These are phyloP conservation scores for Radopholus similis DNA, from an alignment of 1,140 invertebrate species.

Conservation along the genomic window DNA sequence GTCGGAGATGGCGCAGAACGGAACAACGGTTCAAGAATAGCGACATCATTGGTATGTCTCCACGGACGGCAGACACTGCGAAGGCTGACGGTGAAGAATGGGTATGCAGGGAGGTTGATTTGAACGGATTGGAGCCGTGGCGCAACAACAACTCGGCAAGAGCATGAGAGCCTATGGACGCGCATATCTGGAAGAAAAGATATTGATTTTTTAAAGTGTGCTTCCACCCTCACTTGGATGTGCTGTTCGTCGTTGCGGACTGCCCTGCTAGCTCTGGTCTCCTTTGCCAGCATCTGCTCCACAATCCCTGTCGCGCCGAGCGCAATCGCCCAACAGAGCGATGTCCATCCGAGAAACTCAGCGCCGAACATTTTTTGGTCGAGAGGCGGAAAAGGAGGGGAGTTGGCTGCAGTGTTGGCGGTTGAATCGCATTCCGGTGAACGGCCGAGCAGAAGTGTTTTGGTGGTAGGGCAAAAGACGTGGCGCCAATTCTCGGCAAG, in stretches of 20 bases:
- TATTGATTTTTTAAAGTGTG: neutral
- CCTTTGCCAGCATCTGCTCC: neutral
- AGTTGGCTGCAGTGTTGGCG: neutral
- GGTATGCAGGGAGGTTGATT: neutral
- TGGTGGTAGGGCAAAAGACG: neutral
- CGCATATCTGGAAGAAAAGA: neutral
- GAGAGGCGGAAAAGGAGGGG: neutral
- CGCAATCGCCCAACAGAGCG: neutral
- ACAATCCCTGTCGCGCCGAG: neutral
- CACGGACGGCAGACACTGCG: neutral
- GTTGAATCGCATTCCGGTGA: neutral
- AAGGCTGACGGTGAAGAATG: neutral
- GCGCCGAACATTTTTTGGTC: neutral
- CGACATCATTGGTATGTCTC: neutral
- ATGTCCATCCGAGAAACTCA: neutral
- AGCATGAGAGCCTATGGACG: neutral
- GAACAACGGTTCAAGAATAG: neutral
- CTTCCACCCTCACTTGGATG: neutral
- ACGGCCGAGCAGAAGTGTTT: neutral
- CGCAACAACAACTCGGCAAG: neutral
- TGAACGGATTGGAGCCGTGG: neutral
- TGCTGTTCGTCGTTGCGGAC: neutral
- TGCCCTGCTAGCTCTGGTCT: neutral
- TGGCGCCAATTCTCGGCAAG: neutral
- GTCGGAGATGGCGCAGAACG: neutral